A percentile compares a stretch with the other conserved stretches of the same genome.
These are phyloP conservation scores for Hydrozoanthus gracilis DNA, from an alignment of 92 coral and sea anemone species.

Conservation along the genomic window DNA sequence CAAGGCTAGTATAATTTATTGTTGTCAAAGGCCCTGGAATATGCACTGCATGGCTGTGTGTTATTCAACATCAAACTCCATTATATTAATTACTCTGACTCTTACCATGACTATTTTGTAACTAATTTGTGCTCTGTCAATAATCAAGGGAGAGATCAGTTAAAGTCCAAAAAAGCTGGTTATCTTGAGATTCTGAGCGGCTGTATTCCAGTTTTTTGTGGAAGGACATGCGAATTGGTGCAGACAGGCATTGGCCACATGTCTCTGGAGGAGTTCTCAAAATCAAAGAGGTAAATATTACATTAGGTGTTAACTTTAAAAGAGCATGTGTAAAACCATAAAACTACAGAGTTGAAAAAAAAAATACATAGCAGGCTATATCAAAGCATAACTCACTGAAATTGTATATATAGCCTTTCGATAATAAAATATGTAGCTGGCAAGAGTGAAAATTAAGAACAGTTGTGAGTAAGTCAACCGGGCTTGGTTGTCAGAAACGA, in stretches of 20 bases:
- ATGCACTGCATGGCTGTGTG: too few relatives aligned
- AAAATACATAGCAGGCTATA: too few relatives aligned
- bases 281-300: constrained; percentile 2
- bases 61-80: too few relatives aligned
- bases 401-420: too few relatives aligned
- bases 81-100: too few relatives aligned
- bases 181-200: constrained; percentile 22
- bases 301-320: not conserved
- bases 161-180: not conserved
- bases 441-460: too few relatives aligned
- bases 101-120: not conserved
- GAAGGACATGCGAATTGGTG: not conserved
- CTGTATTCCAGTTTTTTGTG: not conserved
- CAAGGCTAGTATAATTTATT: too few relatives aligned
- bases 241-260: not conserved
- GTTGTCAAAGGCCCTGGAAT: too few relatives aligned
- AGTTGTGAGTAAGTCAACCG: too few relatives aligned
- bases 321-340: not conserved
- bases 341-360: not conserved
- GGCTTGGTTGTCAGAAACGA: too few relatives aligned
- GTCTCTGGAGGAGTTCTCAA: constrained; percentile 26
- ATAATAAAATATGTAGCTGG: too few relatives aligned
- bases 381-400: too few relatives aligned
- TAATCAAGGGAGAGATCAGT: not conserved
- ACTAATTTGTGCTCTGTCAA: not conserved